These are phyloP conservation scores for Mormyrops attenuatus DNA, from an alignment of 2,797 vertebrate genomes.

Conservation along the genomic window DNA sequence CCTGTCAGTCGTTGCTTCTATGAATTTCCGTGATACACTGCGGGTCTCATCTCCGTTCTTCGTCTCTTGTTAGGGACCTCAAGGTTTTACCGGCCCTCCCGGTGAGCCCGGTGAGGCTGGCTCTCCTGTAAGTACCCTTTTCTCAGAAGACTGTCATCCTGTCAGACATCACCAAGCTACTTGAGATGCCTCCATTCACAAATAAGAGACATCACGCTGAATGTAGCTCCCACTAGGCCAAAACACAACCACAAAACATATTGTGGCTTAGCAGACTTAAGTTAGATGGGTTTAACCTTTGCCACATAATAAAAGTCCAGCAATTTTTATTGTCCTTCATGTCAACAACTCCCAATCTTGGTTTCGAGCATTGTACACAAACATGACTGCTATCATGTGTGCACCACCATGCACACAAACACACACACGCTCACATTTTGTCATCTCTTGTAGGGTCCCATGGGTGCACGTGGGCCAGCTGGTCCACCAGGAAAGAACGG, in stretches of 20 bases:
- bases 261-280: neutral
- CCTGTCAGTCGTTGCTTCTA: neutral
- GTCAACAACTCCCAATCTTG: neutral
- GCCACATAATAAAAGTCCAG: neutral
- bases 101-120: slow-evolving; percentile 94
- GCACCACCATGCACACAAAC: neutral
- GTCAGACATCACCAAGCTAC: neutral
- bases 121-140: slow-evolving; percentile 74
- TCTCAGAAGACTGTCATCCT: neutral
- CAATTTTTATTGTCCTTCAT: neutral
- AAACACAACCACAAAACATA: neutral
- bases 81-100: slow-evolving; percentile 93
- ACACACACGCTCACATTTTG: neutral
- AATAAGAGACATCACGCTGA: neutral
- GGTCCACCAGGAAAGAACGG: slow-evolving; percentile 96
- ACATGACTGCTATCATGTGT: neutral
- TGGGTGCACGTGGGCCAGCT: slow-evolving; percentile 88
- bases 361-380: neutral
- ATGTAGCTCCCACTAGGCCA: neutral
- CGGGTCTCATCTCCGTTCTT: neutral
- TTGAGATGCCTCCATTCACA: neutral
- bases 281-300: neutral
- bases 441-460: slow-evolving; percentile 72
- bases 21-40: neutral
- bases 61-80: slow-evolving; percentile 74